Conservation (phyloP, 1,140 invertebrate species). For the Leptinotarsa lineolata region DNA sequence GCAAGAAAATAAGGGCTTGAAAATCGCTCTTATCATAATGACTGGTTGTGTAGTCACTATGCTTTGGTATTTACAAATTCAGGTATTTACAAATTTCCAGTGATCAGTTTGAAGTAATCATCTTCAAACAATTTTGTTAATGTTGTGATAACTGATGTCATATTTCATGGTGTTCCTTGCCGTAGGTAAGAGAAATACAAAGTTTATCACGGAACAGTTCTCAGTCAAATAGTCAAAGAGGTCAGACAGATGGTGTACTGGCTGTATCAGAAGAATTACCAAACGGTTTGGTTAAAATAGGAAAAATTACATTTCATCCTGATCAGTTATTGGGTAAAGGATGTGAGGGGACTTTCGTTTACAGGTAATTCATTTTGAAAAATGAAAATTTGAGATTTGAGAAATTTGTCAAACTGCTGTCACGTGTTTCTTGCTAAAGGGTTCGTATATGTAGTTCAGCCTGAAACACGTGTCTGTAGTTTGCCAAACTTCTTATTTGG, state of each 20-base stretch:
- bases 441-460: too few relatives aligned
- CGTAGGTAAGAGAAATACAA: conserved; percentile 66
- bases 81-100: conserved; percentile 35
- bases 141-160: too few relatives aligned
- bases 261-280: conserved; percentile 67
- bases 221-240: conserved; percentile 54
- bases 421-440: too few relatives aligned
- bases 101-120: too few relatives aligned
- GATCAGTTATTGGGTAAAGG: conserved; percentile 92
- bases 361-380: conserved; percentile 64
- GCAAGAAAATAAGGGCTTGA: conserved; percentile 71
- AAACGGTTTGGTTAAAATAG: conserved; percentile 78
- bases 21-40: conserved; percentile 68
- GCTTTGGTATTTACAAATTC: conserved; percentile 71
- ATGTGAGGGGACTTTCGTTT: conserved; percentile 98
- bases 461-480: too few relatives aligned
- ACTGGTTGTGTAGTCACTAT: conserved; percentile 68
- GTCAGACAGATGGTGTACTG: conserved; percentile 56
- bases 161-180: neutral
- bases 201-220: conserved; percentile 69
- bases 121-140: too few relatives aligned
- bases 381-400: too few relatives aligned
- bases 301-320: conserved; percentile 89
- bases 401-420: too few relatives aligned
- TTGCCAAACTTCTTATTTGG: too few relatives aligned